Base-by-base conservation (phyloP, 2,888 invertebrate species). In the Dasypolia templi region DNA sequence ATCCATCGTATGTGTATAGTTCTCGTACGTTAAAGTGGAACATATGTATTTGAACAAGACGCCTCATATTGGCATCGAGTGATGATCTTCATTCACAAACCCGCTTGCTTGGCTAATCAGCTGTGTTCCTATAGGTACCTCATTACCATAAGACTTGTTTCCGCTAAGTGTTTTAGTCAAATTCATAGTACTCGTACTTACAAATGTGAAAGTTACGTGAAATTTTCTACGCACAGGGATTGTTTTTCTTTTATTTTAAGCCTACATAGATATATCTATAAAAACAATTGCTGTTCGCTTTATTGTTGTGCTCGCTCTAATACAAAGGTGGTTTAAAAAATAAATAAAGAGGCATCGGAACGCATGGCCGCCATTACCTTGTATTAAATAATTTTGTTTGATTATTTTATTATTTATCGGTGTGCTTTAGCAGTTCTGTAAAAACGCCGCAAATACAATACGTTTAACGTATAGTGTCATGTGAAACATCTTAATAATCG, bases 321-420 rank as follows among this genome's bases (percentile, higher is more conserved):
- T n/a, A n/a, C n/a, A n/a, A n/a, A n/a, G n/a, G n/a, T n/a, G n/a
- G n/a, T n/a, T n/a, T n/a, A n/a, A n/a, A n/a, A n/a, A n/a, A n/a
- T n/a, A n/a, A n/a, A n/a, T n/a, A n/a, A n/a, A n/a, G n/a, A n/a
- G n/a, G n/a, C n/a, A n/a, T n/a, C n/a, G n/a, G n/a, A n/a, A n/a
- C n/a, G n/a, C n/a, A n/a, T n/a, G n/a, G n/a, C n/a, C n/a, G n/a
- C n/a, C n/a, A n/a, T n/a, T n/a, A n/a, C n/a, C n/a, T n/a, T n/a
- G n/a, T 44, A 56, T 39, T 56, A 46, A 53, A 71, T 26, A 11
- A 49, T 65, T 59, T 53, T 42, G 29, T 69, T 46, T 53, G 39
- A 35, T 6, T 35, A 9, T 70, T 22, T n/a, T 29, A 72, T 72
- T 72, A n/a, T 59, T 26, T 32, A 26, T 42, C 26, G 1, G 17